A percentile compares a stretch with the other conserved stretches of the same genome.
Conservation (phyloP, 2,888 invertebrate species). For the Emesis furor region DNA sequence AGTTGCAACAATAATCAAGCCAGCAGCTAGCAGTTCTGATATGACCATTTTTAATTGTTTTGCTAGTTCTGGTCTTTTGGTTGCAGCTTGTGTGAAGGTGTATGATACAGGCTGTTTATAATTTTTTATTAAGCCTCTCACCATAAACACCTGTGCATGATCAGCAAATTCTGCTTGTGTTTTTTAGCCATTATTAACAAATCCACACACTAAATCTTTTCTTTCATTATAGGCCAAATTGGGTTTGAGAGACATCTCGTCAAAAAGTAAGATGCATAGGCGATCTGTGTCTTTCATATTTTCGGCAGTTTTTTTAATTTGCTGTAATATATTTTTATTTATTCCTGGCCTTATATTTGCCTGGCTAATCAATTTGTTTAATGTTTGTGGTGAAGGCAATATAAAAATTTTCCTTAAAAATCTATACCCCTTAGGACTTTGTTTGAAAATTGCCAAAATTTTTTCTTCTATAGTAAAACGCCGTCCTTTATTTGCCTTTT, state of each 20-base stretch:
- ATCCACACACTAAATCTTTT: constrained; percentile 71
- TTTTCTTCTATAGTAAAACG: constrained; percentile 62
- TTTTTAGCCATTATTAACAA: constrained; percentile 65
- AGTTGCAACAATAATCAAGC: constrained; percentile 71
- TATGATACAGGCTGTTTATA: constrained; percentile 64
- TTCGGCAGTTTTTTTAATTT: constrained; percentile 55
- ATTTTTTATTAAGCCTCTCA: constrained; percentile 54
- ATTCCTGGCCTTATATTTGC: constrained; percentile 41
- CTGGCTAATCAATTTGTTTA: constrained; percentile 30
- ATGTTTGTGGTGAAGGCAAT: constrained; percentile 34
- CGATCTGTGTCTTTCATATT: constrained; percentile 56
- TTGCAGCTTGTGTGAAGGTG: constrained; percentile 70
- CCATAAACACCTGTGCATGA: constrained; percentile 75
- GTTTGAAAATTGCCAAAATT: constrained; percentile 60
- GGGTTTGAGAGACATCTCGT: constrained; percentile 73
- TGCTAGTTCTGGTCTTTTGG: constrained; percentile 65
- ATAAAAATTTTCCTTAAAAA: constrained; percentile 55
- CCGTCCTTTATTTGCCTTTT: constrained; percentile 55
- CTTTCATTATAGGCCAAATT: constrained; percentile 69
- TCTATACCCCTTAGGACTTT: constrained; percentile 53
- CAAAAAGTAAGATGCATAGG: constrained; percentile 73
- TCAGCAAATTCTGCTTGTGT: constrained; percentile 67
- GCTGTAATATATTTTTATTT: constrained; percentile 69
- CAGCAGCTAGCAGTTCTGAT: constrained; percentile 50
- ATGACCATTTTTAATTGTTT: constrained; percentile 8